These are phyloP conservation scores for Empidonax alnorum DNA, from an alignment of 2,113 vertebrate species.

Conservation along the genomic window DNA sequence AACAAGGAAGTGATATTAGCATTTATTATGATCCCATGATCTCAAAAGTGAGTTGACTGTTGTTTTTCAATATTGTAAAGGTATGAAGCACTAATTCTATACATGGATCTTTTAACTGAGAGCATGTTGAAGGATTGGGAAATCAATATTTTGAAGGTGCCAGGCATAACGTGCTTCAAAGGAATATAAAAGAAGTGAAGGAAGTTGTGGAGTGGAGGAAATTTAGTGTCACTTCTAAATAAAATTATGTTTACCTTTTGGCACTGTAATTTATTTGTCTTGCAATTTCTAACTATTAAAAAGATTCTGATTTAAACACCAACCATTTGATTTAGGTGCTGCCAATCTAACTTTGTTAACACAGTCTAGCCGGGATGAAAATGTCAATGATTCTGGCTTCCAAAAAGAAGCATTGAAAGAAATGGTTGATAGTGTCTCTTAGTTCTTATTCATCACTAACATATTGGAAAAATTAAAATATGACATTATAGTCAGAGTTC, in stretches of 20 bases:
- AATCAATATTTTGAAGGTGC: not conserved
- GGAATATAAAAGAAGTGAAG: not conserved
- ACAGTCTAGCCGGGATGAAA: not conserved
- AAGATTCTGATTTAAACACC: not conserved
- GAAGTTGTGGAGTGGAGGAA: not conserved
- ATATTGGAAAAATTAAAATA: not conserved
- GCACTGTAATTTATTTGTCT: not conserved
- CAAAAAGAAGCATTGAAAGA: not conserved
- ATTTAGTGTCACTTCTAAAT: not conserved
- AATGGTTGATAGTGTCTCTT: not conserved
- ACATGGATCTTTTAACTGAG: not conserved
- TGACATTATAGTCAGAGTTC: not conserved
- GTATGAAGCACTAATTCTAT: not conserved
- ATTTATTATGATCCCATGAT: constrained; percentile 99
- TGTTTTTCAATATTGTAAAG: constrained; percentile 21
- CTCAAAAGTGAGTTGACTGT: constrained; percentile 88
- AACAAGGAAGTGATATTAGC: constrained; percentile 98
- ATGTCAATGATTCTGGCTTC: not conserved
- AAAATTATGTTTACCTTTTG: not conserved
- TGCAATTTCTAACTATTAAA: not conserved
- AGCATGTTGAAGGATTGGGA: not conserved
- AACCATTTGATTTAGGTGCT: not conserved
- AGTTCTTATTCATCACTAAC: not conserved
- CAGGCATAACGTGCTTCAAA: not conserved
- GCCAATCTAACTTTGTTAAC: not conserved